Base-by-base conservation (phyloP, 2,113 vertebrate species). In the Pachypanchax playfairii region DNA sequence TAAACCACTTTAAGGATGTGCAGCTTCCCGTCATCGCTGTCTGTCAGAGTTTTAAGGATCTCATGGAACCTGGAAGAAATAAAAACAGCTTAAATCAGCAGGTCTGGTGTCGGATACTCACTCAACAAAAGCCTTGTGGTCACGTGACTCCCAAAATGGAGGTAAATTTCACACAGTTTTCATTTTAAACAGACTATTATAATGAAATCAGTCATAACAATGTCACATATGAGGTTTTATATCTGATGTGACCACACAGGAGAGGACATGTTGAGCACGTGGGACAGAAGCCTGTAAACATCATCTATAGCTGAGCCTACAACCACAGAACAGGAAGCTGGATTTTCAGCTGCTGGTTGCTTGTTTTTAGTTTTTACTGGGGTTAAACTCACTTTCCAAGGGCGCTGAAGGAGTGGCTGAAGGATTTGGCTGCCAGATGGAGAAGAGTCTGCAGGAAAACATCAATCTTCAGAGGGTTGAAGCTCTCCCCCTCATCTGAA, bases 341-440 rank as follows among this genome's bases (percentile, higher is more conserved):
- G n/a, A n/a, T n/a, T n/a, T n/a, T n/a, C n/a, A n/a, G n/a, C n/a
- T n/a, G n/a, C n/a, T n/a, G n/a, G n/a, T n/a, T n/a, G n/a, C n/a
- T n/a, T n/a, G n/a, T n/a, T n/a, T n/a, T n/a, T n/a, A n/a, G n/a
- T n/a, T n/a, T n/a, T n/a, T n/a, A n/a, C n/a, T 10, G 17, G 8
- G 14, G 17, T 25, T 0, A 18, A 20, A 90, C 96, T 93, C 91
- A 99, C 97, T 98, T 99, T 72, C 95, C 97, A 49, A 99, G 93
- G 49, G 97, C 97, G 29, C 96, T 98, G 89, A 99, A 99, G 31
- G 97, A 98, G 75, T 99, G 96, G 87, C 97, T 99, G 87, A 96
- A 98, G 18, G 97, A 99, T 64, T 99, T 99, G 43, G 96, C 93
- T 14, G 97, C 97, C 80, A 99, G 87, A 60, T 97, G 92, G 25